Conservation (phyloP, 1,140 invertebrate species). For the Helicoverpa armigera region DNA sequence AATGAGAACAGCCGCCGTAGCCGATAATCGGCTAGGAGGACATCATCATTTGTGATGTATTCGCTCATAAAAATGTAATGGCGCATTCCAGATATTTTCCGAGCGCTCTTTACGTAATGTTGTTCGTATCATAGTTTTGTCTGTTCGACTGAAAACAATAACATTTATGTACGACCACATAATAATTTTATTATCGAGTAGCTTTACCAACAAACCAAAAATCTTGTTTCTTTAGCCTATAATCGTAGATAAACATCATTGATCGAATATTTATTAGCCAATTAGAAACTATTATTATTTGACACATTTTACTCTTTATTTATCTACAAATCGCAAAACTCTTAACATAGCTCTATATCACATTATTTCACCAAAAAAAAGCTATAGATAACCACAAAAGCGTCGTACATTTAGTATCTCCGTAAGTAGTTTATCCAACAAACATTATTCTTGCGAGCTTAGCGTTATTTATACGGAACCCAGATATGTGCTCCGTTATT, state of each 20-base stretch:
- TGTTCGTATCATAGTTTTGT: background rate
- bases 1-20: no score
- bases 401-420: constrained; percentile 11
- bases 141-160: background rate
- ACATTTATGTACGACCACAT: background rate
- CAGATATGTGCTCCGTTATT: constrained; percentile 2
- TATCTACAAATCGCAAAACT: no score
- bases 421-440: constrained; percentile 54
- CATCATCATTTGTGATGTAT: background rate
- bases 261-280: no score
- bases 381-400: constrained; percentile 12
- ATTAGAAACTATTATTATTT: no score
- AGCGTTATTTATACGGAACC: constrained; percentile 55
- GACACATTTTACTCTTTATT: no score
- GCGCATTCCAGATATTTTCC: background rate
- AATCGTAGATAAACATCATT: no score
- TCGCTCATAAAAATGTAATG: background rate
- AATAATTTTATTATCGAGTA: no score
- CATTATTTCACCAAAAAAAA: background rate
- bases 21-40: no score
- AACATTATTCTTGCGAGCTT: constrained; percentile 56
- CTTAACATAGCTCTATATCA: no score
- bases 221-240: no score
- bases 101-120: background rate
- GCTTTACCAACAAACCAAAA: no score